A percentile compares a stretch with the other conserved stretches of the same genome.
Conservation (phyloP, 2,113 vertebrate species). For the Oncorhynchus nerka region DNA sequence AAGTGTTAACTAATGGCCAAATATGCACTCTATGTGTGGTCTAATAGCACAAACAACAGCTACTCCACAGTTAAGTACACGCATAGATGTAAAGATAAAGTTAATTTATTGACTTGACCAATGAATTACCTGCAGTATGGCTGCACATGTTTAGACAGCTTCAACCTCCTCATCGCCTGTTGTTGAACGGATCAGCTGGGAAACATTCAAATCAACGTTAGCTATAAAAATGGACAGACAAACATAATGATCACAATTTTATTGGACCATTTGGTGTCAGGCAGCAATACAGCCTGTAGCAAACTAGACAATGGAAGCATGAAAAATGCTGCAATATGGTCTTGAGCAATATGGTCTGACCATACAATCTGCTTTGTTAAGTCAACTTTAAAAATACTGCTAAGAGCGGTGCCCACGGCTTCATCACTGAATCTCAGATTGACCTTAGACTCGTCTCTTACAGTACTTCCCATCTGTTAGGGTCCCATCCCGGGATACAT, state of each 20-base stretch:
- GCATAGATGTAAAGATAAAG: constrained; percentile 59
- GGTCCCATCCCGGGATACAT: constrained; percentile 66
- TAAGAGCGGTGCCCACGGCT: constrained; percentile 74
- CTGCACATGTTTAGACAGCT: constrained; percentile 45
- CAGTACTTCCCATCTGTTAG: constrained; percentile 75
- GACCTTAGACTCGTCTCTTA: constrained; percentile 67
- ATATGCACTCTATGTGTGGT: constrained; percentile 50
- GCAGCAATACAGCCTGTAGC: constrained; percentile 68
- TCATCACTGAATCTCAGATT: constrained; percentile 66
- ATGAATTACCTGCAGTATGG: constrained; percentile 64
- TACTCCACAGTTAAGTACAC: constrained; percentile 55
- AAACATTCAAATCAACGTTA: constrained; percentile 63
- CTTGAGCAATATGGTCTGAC: constrained; percentile 75
- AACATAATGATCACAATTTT: constrained; percentile 70
- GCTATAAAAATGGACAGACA: constrained; percentile 59
- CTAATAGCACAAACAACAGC: constrained; percentile 45
- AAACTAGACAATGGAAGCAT: constrained; percentile 67
- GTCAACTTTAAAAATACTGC: constrained; percentile 78
- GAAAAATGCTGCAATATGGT: constrained; percentile 72
- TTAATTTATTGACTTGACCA: constrained; percentile 58
- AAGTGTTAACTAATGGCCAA: constrained; percentile 71
- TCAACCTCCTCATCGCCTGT: constrained; percentile 52
- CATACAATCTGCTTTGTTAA: constrained; percentile 79
- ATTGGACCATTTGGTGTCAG: constrained; percentile 77
- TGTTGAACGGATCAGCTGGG: constrained; percentile 49